Evolutionary conservation across 1,140 invertebrate species (phyloP), one percentile per base, ranked within the genome.

Genomic region (Drosophila sechellia): DNA sequence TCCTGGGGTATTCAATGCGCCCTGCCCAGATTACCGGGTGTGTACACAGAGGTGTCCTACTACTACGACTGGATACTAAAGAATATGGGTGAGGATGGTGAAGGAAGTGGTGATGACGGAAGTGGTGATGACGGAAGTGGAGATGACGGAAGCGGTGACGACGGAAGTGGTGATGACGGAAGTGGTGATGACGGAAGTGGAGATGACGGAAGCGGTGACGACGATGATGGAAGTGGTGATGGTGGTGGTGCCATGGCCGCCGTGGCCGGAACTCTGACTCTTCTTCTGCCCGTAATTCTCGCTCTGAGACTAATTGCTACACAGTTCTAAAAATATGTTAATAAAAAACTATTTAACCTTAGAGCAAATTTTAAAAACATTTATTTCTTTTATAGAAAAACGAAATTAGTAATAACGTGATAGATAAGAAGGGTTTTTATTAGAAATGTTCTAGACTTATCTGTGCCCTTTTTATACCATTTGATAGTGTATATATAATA

Each of bases 1-100:
- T 96, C 95, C 25, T 96, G 95, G 95, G 96, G 96, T 40, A 93
- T 93, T 49, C 93, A 93, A 1, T 97, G 96, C 79, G 96, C 94
- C 3, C 72, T 91, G 49, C 93, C 94, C 0, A 57, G 72, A 2
- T 93, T 94, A 74, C 96, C 96, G 0, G 96, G 96, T 13, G 95
- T 97, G 43, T 96, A 95, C 89, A 94, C 95, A 0, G 94, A 95
- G 35, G 94, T 97, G 6, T 83, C 94, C 1, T 91, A 93, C 45
- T 95, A 95, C 73, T 92, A 93, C 12, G 85, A 92, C 42, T 97
- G 95, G 95, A 94, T 95, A 8, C 45, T 70, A 22, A 40, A 69
- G 49, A 46, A 70, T 3, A 68, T 87, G 37, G 57, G n/a, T 3
- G 64, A 57, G 45, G 46, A 78, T 43, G 35, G 40, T 8, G 56